Evolutionary conservation across 2,797 vertebrate genomes (phyloP), one percentile per base, ranked within the genome.

Genomic region (Helicolenus hilgendorfi): DNA sequence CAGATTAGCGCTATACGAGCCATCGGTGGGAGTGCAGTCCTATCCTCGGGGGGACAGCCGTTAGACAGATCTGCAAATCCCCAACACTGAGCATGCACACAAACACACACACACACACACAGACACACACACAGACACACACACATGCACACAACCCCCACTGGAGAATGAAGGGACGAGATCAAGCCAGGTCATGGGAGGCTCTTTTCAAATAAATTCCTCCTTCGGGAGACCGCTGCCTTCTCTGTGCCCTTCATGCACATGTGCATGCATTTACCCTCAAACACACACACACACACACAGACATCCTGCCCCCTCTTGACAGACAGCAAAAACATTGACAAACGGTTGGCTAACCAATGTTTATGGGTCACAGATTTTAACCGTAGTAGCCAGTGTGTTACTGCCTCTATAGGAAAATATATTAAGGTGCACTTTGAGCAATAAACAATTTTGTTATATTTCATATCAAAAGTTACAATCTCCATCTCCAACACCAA

Each of bases 131-230:
- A 35, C 55, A 58, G 31, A 36, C 38, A 26, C 73, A 63, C 4
- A 70, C 5, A 3, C 27, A 59, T 14, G 4, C 74, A 45, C 87
- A 83, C 90, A 84, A 35, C 82, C 88, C 86, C 85, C 80, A 68
- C 83, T 0, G 1, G 86, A 80, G 88, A 91, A 84, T 86, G 81
- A 67, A 84, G 88, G 87, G 86, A 71, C n/a, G 4, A 93, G 94
- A 93, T 95, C 89, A 94, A 81, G 89, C 70, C 69, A 69, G 93
- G 94, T 95, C 94, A 95, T 63, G 82, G 85, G 90, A 94, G 81
- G 84, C 78, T 90, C 76, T 91, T 88, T 89, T 78, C 75, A 87
- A 85, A 93, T 84, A 82, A 87, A 93, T 83, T 87, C 89, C 84
- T 92, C 92, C 85, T 90, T 70, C 2, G 80, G 89, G 91, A 94